These are phyloP conservation scores for Electrophaes corylata DNA, from an alignment of 2,888 invertebrate species.

Conservation along the genomic window DNA sequence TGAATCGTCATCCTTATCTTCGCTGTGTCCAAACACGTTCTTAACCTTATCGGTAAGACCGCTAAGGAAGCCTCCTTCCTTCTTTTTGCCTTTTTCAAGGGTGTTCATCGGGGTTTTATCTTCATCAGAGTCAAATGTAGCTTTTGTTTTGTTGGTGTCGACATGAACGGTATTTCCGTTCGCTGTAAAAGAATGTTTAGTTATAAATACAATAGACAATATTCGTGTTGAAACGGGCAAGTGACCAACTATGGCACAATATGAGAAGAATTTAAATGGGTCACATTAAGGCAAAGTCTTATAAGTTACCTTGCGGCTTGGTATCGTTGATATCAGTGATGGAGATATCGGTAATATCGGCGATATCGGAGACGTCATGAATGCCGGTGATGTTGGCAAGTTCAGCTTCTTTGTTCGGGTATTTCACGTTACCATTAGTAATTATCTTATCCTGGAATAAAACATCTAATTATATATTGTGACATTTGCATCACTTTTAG, in stretches of 20 bases:
- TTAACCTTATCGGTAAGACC: slow-evolving; percentile 73
- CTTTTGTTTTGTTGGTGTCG: slow-evolving; percentile 81
- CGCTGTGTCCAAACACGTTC: slow-evolving; percentile 72
- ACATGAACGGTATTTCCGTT: slow-evolving; percentile 76
- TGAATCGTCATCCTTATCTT: slow-evolving; percentile 65
- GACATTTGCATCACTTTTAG: no score
- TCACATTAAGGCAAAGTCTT: background rate
- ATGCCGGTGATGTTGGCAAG: slow-evolving; percentile 32
- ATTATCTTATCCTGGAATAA: slow-evolving; percentile 66
- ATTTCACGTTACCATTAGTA: slow-evolving; percentile 74
- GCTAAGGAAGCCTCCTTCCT: slow-evolving; percentile 71
- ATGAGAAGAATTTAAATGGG: no score
- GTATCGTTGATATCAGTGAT: slow-evolving; percentile 50
- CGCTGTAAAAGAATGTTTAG: slow-evolving; percentile 52
- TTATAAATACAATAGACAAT: background rate
- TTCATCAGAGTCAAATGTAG: slow-evolving; percentile 83
- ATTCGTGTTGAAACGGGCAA: background rate
- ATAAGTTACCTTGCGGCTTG: slow-evolving; percentile 65
- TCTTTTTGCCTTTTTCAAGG: slow-evolving; percentile 79
- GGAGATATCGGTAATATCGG: slow-evolving; percentile 42
- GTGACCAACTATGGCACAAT: no score
- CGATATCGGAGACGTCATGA: slow-evolving; percentile 42
- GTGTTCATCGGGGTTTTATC: slow-evolving; percentile 83
- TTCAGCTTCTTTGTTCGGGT: slow-evolving; percentile 57
- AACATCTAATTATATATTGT: background rate